Conservation (phyloP, 1,140 invertebrate species). For the Argopecten irradians region DNA sequence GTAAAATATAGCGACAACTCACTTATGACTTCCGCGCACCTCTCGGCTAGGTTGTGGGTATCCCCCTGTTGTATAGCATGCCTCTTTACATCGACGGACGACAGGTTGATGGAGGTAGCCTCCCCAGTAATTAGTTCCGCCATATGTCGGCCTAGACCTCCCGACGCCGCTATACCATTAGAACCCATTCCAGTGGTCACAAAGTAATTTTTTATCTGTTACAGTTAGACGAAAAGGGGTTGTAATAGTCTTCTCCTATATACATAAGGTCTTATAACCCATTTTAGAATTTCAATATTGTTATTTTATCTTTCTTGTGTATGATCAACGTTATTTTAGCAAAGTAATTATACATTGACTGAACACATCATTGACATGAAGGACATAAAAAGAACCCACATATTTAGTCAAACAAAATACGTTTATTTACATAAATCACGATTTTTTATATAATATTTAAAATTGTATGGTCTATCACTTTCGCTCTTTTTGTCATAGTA, state of each 20-base stretch:
- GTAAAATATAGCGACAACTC: conserved; percentile 62
- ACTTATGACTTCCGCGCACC: conserved; percentile 94
- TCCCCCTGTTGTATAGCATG: conserved; percentile 94
- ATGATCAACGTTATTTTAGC: too few species aligned
- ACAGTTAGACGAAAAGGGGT: neutral
- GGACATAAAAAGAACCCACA: too few species aligned
- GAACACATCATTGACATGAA: too few species aligned
- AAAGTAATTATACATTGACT: too few species aligned
- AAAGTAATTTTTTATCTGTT: conserved; percentile 92
- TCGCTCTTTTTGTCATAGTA: too few species aligned
- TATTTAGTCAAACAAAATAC: too few species aligned
- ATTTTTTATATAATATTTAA: neutral
- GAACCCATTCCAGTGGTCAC: conserved; percentile 96
- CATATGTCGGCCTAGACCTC: conserved; percentile 91
- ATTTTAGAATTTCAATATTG: too few species aligned
- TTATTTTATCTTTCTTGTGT: too few species aligned
- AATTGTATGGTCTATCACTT: too few species aligned
- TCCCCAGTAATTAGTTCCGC: conserved; percentile 91
- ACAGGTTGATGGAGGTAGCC: conserved; percentile 87
- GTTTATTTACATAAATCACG: neutral
- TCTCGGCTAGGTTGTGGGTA: conserved; percentile 94
- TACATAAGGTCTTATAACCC: neutral
- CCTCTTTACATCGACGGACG: conserved; percentile 87
- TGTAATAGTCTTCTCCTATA: neutral
- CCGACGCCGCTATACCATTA: conserved; percentile 92